Percentiles rank a stretch among this genome's conserved stretches.
Evolutionary conservation across 2,797 vertebrate genomes (phyloP).

Genomic region (Toxotes lorentzi): DNA sequence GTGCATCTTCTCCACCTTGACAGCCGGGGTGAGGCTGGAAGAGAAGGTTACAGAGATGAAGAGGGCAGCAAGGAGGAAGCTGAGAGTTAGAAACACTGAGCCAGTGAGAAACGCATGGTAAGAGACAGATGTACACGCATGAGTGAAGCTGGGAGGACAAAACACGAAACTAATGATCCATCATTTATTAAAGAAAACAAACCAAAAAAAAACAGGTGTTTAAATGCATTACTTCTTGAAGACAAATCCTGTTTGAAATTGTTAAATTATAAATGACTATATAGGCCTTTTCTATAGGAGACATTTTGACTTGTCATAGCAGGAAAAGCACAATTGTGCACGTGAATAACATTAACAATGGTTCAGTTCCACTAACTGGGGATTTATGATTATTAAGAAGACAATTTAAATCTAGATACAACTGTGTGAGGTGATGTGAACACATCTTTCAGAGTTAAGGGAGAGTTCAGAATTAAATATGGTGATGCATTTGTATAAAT

Average conservation of each 20-base stretch:
- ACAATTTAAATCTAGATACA: not conserved
- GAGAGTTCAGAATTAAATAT: not conserved
- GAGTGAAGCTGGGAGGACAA: slow-evolving; percentile 69
- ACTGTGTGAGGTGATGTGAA: not conserved
- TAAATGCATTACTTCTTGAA: not conserved
- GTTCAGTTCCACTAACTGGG: not conserved
- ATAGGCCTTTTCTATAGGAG: not conserved
- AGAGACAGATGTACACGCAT: slow-evolving; percentile 68
- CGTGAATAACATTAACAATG: not conserved
- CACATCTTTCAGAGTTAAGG: not conserved
- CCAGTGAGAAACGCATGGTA: slow-evolving; percentile 63
- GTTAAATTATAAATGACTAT: not conserved
- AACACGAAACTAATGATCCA: slow-evolving; percentile 58
- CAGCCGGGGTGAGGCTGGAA: slow-evolving; percentile 92
- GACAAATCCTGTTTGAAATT: not conserved
- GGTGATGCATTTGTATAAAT: not conserved
- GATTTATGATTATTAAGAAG: not conserved
- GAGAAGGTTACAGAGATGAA: slow-evolving; percentile 77
- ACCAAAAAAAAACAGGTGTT: slow-evolving; percentile 3
- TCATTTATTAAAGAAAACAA: slow-evolving; percentile 28
- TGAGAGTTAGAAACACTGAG: slow-evolving; percentile 73
- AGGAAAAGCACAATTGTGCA: too few relatives aligned
- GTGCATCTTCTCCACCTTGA: slow-evolving; percentile 98
- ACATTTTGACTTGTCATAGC: not conserved
- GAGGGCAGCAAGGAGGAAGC: slow-evolving; percentile 70